Evolutionary conservation across 2,797 vertebrate genomes (phyloP), one percentile per base, ranked within the genome.

Genomic region (Bucorvus abyssinicus): DNA sequence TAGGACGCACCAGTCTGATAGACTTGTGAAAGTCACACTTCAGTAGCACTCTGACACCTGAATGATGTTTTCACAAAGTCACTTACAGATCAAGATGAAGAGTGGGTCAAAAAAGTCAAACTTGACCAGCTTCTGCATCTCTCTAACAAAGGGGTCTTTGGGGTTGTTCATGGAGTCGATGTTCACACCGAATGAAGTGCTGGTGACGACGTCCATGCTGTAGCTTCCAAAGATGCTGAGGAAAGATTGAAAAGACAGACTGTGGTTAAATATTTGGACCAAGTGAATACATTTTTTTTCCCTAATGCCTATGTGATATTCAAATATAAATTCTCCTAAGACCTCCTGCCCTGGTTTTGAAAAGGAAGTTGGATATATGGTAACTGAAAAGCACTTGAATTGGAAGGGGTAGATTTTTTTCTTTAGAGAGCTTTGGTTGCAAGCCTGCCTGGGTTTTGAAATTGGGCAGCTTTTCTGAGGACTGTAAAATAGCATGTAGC

Each of bases 141-240:
- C 96, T 50, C 86, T 34, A 47, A 95, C 92, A 70, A 99, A 93
- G 3, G 97, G 98, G 45, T 98, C 98, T 2, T 98, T 87, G 19
- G 98, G 97, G 52, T 98, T 98, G 96, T 98, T 98, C 77, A 98
- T 97, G 64, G 99, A 98, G 93, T 99, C 97, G 0, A 98, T 92
- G 57, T 99, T 98, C 32, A 99, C 97, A 20, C 98, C 97, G 7
- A 99, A 99, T 2, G 98, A 98, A 6, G 98, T 97, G 67, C 98
- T 99, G 88, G 98, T 97, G 78, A 98, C 94, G 0, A 98, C 97
- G 0, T 99, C 98, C 97, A 99, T 97, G 95, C 98, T 97, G 95
- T 98, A 99, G 5, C 98, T 96, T 30, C 94, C 98, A 53, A 99
- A 47, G 38, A 98, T 78, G 3, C 99, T 99, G 61, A 27, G 30